phyloP scores from a whole-genome alignment of 37 sponge, comb jelly and placozoan genomes.

The Ephydatia muelleri region DNA sequence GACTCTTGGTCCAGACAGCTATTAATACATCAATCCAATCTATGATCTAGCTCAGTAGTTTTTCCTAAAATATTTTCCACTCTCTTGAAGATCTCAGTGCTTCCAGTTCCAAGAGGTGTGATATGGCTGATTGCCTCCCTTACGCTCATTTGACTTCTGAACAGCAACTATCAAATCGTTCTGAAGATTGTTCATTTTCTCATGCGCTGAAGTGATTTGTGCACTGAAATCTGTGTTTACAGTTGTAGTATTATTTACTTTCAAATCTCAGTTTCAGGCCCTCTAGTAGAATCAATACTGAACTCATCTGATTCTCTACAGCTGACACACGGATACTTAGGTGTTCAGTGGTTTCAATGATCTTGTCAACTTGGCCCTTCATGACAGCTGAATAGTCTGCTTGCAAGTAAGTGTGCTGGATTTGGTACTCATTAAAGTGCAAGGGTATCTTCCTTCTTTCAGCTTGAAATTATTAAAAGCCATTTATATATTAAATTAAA shows the following conservation, averaged over 20 bases:
- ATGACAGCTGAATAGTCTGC: slow-evolving; percentile 7
- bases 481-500: no score
- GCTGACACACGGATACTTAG: slow-evolving; percentile 10
- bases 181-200: no score
- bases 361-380: background rate
- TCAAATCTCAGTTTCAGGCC: slow-evolving; percentile 22
- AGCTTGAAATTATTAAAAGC: slow-evolving; percentile 11
- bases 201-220: background rate
- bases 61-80: slow-evolving; percentile 18
- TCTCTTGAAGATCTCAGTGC: background rate
- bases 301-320: slow-evolving; percentile 10
- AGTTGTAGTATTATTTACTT: background rate
- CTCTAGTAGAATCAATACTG: slow-evolving; percentile 12
- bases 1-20: slow-evolving; percentile 67
- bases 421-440: slow-evolving; percentile 25
- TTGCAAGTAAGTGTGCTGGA: slow-evolving; percentile 30
- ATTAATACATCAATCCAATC: slow-evolving; percentile 35
- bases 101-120: background rate
- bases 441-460: background rate
- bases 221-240: background rate
- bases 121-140: no score
- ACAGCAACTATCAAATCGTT: no score
- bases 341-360: background rate
- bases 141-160: no score
- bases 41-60: slow-evolving; percentile 38